Evolutionary conservation across 2,888 invertebrate genomes (phyloP).

Genomic region (Nowickia ferox): DNA sequence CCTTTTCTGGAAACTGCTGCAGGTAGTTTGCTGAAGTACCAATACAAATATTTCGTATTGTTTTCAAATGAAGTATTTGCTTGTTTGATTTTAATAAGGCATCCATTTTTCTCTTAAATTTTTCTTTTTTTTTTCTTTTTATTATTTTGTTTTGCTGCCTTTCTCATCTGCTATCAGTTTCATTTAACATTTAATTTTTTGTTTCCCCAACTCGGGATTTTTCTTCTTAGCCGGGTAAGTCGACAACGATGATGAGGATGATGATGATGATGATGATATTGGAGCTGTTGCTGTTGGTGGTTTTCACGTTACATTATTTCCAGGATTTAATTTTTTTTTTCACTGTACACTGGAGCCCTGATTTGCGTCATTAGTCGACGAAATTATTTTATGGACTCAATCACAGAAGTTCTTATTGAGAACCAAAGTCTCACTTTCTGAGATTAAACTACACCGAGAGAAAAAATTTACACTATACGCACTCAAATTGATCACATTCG

Average conservation of each 20-base stretch:
- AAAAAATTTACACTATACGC: no score
- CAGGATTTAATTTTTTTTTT: constrained; percentile 27
- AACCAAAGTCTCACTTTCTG: no score
- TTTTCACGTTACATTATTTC: constrained; percentile 62
- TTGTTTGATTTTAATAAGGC: constrained; percentile 68
- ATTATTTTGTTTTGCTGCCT: background rate
- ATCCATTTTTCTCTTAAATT: no score
- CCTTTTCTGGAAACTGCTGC: constrained; percentile 35
- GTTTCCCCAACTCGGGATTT: background rate
- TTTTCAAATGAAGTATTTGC: constrained; percentile 66
- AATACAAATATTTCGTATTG: constrained; percentile 61
- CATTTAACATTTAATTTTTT: background rate
- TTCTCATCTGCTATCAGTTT: background rate
- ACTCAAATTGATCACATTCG: no score
- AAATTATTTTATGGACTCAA: no score
- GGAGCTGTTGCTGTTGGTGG: constrained; percentile 60
- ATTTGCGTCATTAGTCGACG: no score
- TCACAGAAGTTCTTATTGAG: no score
- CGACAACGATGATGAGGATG: constrained; percentile 5
- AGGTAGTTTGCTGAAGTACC: constrained; percentile 25
- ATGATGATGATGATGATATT: constrained; percentile 4
- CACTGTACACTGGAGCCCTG: background rate
- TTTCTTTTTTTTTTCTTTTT: background rate
- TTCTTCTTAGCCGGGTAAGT: background rate
- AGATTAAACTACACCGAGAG: no score